These are phyloP conservation scores for Thryonomys swinderianus DNA, from an alignment of 2,113 vertebrate species.

Conservation along the genomic window DNA sequence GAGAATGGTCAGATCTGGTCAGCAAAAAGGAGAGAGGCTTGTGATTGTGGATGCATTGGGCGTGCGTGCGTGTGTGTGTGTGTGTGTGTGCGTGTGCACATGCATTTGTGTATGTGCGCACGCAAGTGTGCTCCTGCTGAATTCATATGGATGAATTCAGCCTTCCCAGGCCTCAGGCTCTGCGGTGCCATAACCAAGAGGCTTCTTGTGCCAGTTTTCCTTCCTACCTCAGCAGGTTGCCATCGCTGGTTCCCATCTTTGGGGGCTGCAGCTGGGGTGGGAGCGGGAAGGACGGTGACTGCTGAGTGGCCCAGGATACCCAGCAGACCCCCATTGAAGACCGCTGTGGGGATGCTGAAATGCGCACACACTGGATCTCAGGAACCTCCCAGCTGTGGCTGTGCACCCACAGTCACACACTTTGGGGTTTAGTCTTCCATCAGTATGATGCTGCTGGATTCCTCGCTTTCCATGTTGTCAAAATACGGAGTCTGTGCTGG, in stretches of 20 bases:
- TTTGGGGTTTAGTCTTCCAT: not conserved
- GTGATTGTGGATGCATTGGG: not conserved
- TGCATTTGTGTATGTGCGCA: too few species aligned
- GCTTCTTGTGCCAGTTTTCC: not conserved
- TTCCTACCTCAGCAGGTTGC: not conserved
- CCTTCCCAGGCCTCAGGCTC: not conserved
- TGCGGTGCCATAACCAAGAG: not conserved
- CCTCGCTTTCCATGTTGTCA: not conserved
- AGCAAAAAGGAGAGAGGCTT: not conserved
- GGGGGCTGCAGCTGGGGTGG: not conserved
- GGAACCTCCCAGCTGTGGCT: not conserved
- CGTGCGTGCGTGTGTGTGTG: too few species aligned
- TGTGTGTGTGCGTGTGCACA: too few species aligned
- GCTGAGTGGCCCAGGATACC: not conserved
- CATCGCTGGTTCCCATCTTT: not conserved
- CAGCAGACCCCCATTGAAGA: not conserved
- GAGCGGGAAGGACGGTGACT: not conserved
- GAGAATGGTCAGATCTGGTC: rapidly evolving
- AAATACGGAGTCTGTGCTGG: not conserved
- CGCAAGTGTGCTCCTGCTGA: too few species aligned
- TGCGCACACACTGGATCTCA: not conserved
- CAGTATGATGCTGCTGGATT: not conserved
- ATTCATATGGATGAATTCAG: not conserved
- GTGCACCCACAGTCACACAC: rapidly evolving
- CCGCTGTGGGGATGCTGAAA: not conserved